These are phyloP conservation scores for Coracopsis vasa DNA, from an alignment of 2,113 vertebrate species.

Conservation along the genomic window DNA sequence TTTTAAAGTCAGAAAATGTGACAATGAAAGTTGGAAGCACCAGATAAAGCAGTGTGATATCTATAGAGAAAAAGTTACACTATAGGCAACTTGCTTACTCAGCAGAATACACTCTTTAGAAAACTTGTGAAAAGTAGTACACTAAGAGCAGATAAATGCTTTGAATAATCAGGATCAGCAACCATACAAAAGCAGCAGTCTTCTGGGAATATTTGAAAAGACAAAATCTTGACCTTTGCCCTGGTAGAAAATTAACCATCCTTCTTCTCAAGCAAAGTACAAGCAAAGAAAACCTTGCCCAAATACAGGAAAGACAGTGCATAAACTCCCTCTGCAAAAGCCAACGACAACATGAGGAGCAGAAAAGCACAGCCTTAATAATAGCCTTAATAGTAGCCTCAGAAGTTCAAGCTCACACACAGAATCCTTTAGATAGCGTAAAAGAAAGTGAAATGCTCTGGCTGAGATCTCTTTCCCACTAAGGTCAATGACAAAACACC, in stretches of 20 bases:
- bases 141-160: constrained; percentile 3
- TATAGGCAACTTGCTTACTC: constrained; percentile 7
- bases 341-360: neutral
- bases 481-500: neutral
- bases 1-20: neutral
- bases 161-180: constrained; percentile 10
- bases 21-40: neutral
- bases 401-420: neutral
- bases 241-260: neutral
- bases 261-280: neutral
- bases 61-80: neutral
- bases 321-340: neutral
- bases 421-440: neutral
- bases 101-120: neutral
- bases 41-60: neutral
- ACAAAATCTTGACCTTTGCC: neutral
- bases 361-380: neutral
- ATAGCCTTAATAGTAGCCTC: neutral
- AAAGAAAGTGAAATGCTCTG: neutral
- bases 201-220: constrained; percentile 1
- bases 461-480: neutral
- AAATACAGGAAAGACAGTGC: neutral
- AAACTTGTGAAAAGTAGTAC: neutral
- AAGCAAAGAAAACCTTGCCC: neutral
- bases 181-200: neutral